phyloP scores from a whole-genome alignment of 2,797 vertebrate species.

The Limnodromus scolopaceus region DNA sequence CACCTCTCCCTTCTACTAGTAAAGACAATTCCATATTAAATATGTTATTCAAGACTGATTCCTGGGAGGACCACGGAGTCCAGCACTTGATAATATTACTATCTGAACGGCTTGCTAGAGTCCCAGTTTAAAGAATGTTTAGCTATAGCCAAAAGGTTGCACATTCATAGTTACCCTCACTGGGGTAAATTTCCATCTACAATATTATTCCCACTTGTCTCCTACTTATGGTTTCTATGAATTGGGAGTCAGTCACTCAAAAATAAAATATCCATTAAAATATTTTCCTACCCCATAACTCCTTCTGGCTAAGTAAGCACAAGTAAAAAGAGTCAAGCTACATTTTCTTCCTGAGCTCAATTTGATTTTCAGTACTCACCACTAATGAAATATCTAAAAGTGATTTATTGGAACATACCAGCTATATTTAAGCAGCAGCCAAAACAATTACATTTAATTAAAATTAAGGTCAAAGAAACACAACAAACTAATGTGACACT shows the following conservation, averaged over 20 bases:
- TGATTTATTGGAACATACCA: constrained; percentile 44
- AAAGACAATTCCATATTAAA: background rate
- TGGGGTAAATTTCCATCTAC: background rate
- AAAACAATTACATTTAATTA: constrained; percentile 62
- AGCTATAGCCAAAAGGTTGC: background rate
- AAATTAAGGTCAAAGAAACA: constrained; percentile 55
- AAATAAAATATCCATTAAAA: background rate
- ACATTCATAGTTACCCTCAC: background rate
- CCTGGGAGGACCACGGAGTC: background rate
- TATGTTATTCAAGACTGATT: background rate
- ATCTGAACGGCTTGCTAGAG: background rate
- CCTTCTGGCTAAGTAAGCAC: background rate
- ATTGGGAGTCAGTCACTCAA: background rate
- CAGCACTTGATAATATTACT: background rate
- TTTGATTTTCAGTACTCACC: constrained; percentile 15
- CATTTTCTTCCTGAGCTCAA: constrained; percentile 7
- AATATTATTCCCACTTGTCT: background rate
- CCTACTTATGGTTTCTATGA: background rate
- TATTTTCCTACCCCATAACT: background rate
- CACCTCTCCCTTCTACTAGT: background rate
- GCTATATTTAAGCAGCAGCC: constrained; percentile 43
- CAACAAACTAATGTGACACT: constrained; percentile 34
- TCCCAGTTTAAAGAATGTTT: background rate
- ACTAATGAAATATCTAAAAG: constrained; percentile 54
- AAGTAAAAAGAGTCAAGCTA: background rate